Base-by-base conservation (phyloP, 2,888 invertebrate genomes). In the Metallyticus violacea region DNA sequence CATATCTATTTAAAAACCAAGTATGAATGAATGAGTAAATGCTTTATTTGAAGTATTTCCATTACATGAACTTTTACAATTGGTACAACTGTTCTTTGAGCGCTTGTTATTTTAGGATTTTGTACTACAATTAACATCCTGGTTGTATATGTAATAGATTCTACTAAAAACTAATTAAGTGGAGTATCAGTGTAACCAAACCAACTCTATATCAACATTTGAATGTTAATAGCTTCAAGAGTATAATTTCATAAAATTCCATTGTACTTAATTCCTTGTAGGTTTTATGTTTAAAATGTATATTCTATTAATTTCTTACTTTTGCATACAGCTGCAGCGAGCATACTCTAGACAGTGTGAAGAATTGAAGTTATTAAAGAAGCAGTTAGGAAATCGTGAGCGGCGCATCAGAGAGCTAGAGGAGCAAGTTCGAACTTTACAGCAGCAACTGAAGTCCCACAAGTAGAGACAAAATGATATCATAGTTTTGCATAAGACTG, bases 371-470 rank as follows among this genome's bases (percentile, higher is more conserved):
- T 93, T 96, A 89, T 94, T 97, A 79, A 95, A 96, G 90, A 95
- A 96, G 89, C 96, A 97, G 91, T 92, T 97, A 79, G 94, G 95
- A 26, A 94, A 95, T 91, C 96, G 96, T 90, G 97, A 97, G 90
- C 94, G 95, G 89, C 93, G 96, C 81, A 96, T 97, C 26, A 94
- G 95, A 86, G 97, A 97, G 90, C 92, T 98, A 29, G 97, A 98
- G 90, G 95, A 96, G 86, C 95, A 96, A 90, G 91, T 96, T 9
- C 93, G 94, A 77, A 94, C 94, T 86, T 91, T 95, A 87, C 94
- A 95, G 25, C 85, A 85, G 81, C 87, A 86, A 26, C 30, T 81
- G 26, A 82, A 82, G 29, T 40, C 62, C 40, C 76, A 80, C 82
- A 86, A 86, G 27, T 86, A 86, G 40, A 62, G 9, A 62, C 40